Evolutionary conservation across 2,888 invertebrate species (phyloP).

Genomic region (Cosmopolites sordidus): DNA sequence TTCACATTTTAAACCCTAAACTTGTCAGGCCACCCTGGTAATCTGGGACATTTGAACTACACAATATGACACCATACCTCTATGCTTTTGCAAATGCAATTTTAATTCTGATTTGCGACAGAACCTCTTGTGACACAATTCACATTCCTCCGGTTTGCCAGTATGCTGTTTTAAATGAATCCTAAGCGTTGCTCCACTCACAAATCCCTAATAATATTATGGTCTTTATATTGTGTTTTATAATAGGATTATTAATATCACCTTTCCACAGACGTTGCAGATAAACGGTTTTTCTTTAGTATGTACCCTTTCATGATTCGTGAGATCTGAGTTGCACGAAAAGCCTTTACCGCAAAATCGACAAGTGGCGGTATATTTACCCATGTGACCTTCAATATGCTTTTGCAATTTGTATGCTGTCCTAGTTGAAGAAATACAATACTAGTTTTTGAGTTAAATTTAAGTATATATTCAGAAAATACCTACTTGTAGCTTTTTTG

Average conservation of each 20-base stretch:
- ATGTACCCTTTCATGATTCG: slow-evolving; percentile 39
- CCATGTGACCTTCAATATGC: slow-evolving; percentile 39
- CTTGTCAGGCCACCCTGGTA: no score
- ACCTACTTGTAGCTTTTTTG: slow-evolving; percentile 32
- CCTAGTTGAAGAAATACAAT: slow-evolving; percentile 18
- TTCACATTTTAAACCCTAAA: no score
- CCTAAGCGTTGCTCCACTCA: slow-evolving; percentile 40
- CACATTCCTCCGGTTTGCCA: slow-evolving; percentile 40
- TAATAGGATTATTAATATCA: no score
- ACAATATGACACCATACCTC: no score
- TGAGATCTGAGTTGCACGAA: slow-evolving; percentile 35
- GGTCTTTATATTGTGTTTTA: not conserved
- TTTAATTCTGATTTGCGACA: slow-evolving; percentile 41
- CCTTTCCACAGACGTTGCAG: slow-evolving; percentile 26
- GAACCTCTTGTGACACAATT: slow-evolving; percentile 40
- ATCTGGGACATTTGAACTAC: no score
- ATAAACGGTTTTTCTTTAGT: slow-evolving; percentile 38
- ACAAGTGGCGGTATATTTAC: slow-evolving; percentile 37
- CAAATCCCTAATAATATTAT: slow-evolving; percentile 34
- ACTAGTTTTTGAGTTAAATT: not conserved
- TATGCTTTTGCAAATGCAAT: slow-evolving; percentile 41
- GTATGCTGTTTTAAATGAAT: slow-evolving; percentile 43
- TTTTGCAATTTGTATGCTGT: slow-evolving; percentile 34
- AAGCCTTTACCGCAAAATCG: slow-evolving; percentile 38
- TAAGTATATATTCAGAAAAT: not conserved